Conservation (phyloP, 2,797 vertebrate species). For the Premnoplex brunnescens region DNA sequence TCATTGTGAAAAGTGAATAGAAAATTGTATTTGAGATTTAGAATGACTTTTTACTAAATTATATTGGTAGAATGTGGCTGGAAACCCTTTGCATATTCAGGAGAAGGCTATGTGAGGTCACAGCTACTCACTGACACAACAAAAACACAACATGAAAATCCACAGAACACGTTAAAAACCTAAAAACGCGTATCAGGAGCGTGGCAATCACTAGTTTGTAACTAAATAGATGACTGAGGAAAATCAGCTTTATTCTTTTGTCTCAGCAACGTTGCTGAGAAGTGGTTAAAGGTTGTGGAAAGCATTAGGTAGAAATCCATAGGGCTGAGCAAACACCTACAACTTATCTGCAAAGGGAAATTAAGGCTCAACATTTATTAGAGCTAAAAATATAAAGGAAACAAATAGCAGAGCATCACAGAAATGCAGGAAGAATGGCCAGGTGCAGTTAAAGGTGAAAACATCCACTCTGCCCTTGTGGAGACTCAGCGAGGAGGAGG, state of each 20-base stretch:
- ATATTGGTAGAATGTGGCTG: not conserved
- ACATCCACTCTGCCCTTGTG: not conserved
- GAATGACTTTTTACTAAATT: not conserved
- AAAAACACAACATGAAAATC: slow-evolving; percentile 38
- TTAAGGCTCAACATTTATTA: not conserved
- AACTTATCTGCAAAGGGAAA: not conserved
- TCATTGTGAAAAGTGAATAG: slow-evolving; percentile 21
- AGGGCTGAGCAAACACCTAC: not conserved
- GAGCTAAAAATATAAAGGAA: not conserved
- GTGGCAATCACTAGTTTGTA: not conserved
- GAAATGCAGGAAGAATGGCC: not conserved
- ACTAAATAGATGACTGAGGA: not conserved
- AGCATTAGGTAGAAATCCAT: not conserved
- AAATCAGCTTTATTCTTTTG: not conserved
- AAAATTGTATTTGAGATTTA: not conserved
- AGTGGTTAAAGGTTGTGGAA: not conserved
- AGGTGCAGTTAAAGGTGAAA: not conserved
- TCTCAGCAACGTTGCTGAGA: not conserved
- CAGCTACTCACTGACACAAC: slow-evolving; percentile 35
- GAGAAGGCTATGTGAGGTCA: not conserved
- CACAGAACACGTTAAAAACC: slow-evolving; percentile 5
- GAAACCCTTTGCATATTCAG: not conserved
- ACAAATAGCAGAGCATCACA: not conserved
- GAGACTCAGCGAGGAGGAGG: not conserved
- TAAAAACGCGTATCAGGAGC: not conserved